phyloP scores from a whole-genome alignment of 1,140 invertebrate genomes.

The Drosophila bipectinata region DNA sequence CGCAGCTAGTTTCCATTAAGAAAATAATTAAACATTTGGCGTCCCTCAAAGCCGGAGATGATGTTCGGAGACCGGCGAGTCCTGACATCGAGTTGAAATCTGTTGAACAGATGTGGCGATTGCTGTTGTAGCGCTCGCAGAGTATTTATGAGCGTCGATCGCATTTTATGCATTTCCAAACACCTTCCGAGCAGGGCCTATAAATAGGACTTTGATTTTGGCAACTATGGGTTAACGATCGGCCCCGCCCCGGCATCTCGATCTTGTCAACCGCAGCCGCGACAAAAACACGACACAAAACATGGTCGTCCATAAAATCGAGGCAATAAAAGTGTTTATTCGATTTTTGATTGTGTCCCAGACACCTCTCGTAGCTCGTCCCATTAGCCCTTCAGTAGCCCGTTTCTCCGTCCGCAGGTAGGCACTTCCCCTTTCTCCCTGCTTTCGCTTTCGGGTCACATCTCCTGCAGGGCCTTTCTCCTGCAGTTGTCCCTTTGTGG shows the following conservation, averaged over 20 bases:
- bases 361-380: constrained; percentile 40
- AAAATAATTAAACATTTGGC: constrained; percentile 82
- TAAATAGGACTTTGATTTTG: constrained; percentile 34
- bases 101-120: constrained; percentile 76
- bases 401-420: constrained; percentile 52
- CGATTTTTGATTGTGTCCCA: constrained; percentile 61
- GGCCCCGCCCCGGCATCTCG: constrained; percentile 9
- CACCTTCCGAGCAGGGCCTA: constrained; percentile 51
- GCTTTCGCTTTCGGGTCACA: constrained; percentile 54
- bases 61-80: constrained; percentile 18
- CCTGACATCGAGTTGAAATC: constrained; percentile 65
- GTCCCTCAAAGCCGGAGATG: constrained; percentile 29
- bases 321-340: constrained; percentile 76
- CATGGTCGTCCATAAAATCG: constrained; percentile 27
- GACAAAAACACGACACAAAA: constrained; percentile 26
- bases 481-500: constrained; percentile 1
- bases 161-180: constrained; percentile 72
- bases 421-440: constrained; percentile 40
- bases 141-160: constrained; percentile 55
- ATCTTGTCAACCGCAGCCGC: constrained; percentile 51
- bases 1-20: constrained; percentile 73
- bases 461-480: constrained; percentile 4
- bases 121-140: constrained; percentile 17
- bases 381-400: not conserved
- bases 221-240: constrained; percentile 44